Conservation (phyloP, 2,797 vertebrate genomes). For the Sphenopsis melanotis region DNA sequence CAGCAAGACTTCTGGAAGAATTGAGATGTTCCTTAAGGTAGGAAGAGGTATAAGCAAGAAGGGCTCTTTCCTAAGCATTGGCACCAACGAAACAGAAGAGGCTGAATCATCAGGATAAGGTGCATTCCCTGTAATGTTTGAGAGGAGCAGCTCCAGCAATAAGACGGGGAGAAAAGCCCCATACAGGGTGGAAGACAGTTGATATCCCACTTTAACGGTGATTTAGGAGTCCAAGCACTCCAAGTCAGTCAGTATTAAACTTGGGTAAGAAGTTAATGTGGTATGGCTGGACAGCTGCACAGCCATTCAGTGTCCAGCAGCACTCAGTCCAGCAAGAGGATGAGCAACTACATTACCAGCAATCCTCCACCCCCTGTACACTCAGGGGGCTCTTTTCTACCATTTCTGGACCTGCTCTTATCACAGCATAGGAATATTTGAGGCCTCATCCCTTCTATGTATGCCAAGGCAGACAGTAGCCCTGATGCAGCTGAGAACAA, state of each 20-base stretch:
- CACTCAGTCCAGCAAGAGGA: not conserved
- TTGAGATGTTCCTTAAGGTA: constrained; percentile 16
- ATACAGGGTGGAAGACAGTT: constrained; percentile 19
- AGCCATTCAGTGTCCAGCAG: not conserved
- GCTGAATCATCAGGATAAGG: not conserved
- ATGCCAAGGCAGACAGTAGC: not conserved
- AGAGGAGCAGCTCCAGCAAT: constrained; percentile 11
- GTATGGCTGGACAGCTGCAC: not conserved
- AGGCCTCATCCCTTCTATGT: not conserved
- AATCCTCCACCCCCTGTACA: not conserved
- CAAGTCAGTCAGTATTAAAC: not conserved
- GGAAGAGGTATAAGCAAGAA: not conserved
- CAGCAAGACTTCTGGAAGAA: constrained; percentile 3
- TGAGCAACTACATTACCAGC: not conserved
- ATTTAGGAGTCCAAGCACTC: not conserved
- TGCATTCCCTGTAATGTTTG: not conserved
- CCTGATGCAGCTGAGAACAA: not conserved
- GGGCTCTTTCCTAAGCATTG: not conserved
- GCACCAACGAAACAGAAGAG: constrained; percentile 27
- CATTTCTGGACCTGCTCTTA: not conserved
- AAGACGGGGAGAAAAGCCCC: not conserved
- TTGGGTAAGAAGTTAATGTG: not conserved
- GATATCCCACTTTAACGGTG: not conserved
- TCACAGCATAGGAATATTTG: not conserved
- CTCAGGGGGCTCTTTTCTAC: not conserved